phyloP scores from a whole-genome alignment of 2,113 vertebrate species.

The Rafetus swinhoei region DNA sequence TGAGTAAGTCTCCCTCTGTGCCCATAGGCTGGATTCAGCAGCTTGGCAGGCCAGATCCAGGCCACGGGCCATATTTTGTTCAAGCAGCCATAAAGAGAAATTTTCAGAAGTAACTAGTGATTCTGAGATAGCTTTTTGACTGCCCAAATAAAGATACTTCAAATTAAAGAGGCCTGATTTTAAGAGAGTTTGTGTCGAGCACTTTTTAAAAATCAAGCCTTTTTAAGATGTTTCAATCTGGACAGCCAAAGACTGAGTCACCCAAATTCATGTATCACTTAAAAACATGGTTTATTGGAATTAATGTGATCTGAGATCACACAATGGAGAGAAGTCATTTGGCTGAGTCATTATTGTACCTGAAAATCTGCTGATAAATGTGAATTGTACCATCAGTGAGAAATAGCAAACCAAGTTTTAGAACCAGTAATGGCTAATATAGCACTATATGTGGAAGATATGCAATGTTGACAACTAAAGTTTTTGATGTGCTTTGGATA shows the following conservation, averaged over 20 bases:
- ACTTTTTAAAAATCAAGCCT: not conserved
- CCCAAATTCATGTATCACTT: accelerated
- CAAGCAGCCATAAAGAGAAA: not conserved
- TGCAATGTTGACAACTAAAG: not conserved
- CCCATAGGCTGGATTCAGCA: too few relatives aligned
- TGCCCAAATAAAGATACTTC: not conserved
- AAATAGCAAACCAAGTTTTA: not conserved
- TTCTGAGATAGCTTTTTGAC: not conserved
- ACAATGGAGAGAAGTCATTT: not conserved
- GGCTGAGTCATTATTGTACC: not conserved
- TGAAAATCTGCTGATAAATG: not conserved
- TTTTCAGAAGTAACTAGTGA: not conserved
- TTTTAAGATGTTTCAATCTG: not conserved
- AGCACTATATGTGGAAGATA: not conserved
- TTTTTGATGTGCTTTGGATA: not conserved
- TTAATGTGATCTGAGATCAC: not conserved
- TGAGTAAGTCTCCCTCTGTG: too few relatives aligned
- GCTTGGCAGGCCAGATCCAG: too few relatives aligned
- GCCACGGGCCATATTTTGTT: too few relatives aligned
- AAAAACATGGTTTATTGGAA: not conserved
- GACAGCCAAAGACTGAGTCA: not conserved
- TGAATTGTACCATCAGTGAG: not conserved
- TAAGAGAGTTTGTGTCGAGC: not conserved
- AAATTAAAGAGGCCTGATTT: not conserved
- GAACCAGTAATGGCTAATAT: not conserved